A percentile compares a stretch with the other conserved stretches of the same genome.
Evolutionary conservation across 1,140 invertebrate species (phyloP).

Genomic region (Procambarus virginalis): DNA sequence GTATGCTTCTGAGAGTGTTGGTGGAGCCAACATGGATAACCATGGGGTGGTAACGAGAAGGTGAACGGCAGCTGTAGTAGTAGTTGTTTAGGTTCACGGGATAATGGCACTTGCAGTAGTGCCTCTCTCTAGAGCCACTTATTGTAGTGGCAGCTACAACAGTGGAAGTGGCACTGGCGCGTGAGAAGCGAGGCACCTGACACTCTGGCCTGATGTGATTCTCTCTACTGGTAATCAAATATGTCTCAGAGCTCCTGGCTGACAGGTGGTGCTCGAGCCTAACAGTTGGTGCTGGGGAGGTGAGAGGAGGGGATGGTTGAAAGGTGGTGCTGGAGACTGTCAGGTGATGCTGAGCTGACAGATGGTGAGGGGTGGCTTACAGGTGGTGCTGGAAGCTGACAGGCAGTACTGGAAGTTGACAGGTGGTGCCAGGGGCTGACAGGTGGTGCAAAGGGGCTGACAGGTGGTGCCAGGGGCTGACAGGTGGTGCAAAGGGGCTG

Average conservation of each 20-base stretch:
- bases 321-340: neutral
- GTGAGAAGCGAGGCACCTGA: neutral
- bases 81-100: no score
- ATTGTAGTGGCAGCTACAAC: neutral
- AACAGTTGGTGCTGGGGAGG: neutral
- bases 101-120: no score
- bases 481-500: neutral
- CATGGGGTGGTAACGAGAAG: no score
- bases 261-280: neutral
- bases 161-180: neutral
- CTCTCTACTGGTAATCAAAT: conserved; percentile 8
- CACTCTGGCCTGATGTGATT: neutral
- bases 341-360: neutral
- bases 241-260: conserved; percentile 1
- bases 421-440: neutral
- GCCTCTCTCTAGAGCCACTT: no score
- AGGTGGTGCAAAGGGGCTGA: neutral
- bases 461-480: neutral
- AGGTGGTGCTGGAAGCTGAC: neutral
- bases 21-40: no score
- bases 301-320: neutral
- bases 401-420: neutral
- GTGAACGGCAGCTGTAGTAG: no score
- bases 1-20: no score
- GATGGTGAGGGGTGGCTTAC: neutral